Evolutionary conservation across 2,113 vertebrate species (phyloP).

Genomic region (Macrotis lagotis): DNA sequence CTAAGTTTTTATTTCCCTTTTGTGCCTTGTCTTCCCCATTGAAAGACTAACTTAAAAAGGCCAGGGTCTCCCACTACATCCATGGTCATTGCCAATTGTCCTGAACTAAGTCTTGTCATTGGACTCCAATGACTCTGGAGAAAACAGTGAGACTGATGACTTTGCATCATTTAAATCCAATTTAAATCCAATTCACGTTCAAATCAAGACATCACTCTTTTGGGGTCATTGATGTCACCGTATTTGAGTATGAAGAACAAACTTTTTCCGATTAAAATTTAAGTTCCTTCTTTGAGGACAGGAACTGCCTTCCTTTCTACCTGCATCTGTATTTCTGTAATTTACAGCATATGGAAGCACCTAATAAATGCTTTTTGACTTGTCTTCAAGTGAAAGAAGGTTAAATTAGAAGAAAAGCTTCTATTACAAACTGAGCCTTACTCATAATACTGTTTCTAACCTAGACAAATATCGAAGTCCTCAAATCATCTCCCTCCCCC

Average conservation of each 20-base stretch:
- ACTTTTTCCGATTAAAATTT: background rate
- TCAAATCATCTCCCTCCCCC: background rate
- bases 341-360: background rate
- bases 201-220: background rate
- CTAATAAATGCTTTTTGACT: background rate
- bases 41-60: background rate
- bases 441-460: background rate
- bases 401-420: constrained; percentile 29
- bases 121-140: background rate
- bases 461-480: background rate
- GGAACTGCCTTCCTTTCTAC: background rate
- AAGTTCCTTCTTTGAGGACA: background rate
- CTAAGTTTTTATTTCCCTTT: background rate
- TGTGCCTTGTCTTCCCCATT: background rate
- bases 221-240: background rate
- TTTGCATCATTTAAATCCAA: background rate
- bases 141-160: background rate
- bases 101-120: background rate
- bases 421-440: background rate
- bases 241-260: background rate
- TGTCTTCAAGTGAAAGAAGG: background rate
- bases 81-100: background rate
- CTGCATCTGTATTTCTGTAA: background rate
- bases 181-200: background rate
- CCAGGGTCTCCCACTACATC: background rate